Conservation (phyloP, 2,888 invertebrate genomes). For the Keiferia lycopersicella region DNA sequence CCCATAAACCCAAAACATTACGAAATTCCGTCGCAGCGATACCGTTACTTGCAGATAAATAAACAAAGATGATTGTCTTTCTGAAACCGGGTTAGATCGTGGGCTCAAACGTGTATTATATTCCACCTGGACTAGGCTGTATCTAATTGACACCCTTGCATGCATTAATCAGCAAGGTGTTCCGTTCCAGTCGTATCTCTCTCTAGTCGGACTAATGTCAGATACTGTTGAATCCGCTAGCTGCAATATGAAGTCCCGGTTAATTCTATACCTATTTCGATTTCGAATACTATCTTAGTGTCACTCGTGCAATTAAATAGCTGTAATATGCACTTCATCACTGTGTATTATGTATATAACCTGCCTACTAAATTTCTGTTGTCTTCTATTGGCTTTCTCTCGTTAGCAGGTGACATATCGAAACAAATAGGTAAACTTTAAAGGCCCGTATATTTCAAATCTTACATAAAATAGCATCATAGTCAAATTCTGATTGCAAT, state of each 20-base stretch:
- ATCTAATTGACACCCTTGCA: slow-evolving; percentile 73
- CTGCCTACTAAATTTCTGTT: neutral
- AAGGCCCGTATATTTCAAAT: neutral
- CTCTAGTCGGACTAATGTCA: slow-evolving; percentile 29
- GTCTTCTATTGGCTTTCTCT: slow-evolving; percentile 20
- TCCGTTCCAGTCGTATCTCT: slow-evolving; percentile 52
- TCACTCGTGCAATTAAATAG: slow-evolving; percentile 1
- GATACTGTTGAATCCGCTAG: slow-evolving; percentile 18
- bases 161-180: slow-evolving; percentile 59
- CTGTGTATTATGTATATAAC: neutral
- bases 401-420: neutral
- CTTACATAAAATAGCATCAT: neutral
- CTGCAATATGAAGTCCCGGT: slow-evolving; percentile 10
- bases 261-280: neutral
- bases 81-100: slow-evolving; percentile 52
- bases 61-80: slow-evolving; percentile 48
- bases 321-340: slow-evolving; percentile 1
- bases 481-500: slow-evolving; percentile 8
- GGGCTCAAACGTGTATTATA: slow-evolving; percentile 40
- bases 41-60: slow-evolving; percentile 36
- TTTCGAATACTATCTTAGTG: neutral
- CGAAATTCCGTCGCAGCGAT: slow-evolving; percentile 20
- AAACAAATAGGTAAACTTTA: neutral
- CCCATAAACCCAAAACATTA: slow-evolving; percentile 14
- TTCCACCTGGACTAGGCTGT: slow-evolving; percentile 49